Evolutionary conservation across 2,113 vertebrate genomes (phyloP).

Genomic region (Etheostoma cragini): DNA sequence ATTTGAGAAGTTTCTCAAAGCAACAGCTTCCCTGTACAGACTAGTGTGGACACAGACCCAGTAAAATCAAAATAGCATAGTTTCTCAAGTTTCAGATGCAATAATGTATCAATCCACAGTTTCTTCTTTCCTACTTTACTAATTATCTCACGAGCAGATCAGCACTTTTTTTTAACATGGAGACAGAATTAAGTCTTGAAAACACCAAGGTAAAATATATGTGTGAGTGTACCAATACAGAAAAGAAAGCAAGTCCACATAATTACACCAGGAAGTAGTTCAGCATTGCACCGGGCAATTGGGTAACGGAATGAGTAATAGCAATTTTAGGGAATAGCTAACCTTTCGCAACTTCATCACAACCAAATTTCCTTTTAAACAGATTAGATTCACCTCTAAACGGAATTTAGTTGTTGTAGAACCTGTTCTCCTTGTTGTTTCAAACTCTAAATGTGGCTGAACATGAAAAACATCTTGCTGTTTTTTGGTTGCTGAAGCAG

Average conservation of each 20-base stretch:
- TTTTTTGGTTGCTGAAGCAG: constrained; percentile 31
- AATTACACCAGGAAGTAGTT: constrained; percentile 6
- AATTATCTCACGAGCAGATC: neutral
- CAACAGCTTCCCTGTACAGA: neutral
- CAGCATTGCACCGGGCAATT: neutral
- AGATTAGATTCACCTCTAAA: neutral
- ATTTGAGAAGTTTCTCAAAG: neutral
- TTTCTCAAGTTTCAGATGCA: too few species aligned
- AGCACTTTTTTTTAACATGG: too few species aligned
- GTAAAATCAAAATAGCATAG: too few species aligned
- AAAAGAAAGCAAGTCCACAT: neutral
- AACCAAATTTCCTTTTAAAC: neutral
- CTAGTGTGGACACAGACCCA: neutral
- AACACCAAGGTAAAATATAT: too few species aligned
- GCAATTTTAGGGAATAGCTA: neutral
- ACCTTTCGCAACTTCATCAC: neutral
- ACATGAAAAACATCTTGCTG: neutral
- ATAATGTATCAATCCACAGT: too few species aligned
- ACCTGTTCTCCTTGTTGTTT: constrained; percentile 14
- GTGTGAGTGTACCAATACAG: neutral
- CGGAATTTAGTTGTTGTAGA: neutral
- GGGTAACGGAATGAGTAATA: neutral
- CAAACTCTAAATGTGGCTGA: neutral
- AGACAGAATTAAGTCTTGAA: too few species aligned
- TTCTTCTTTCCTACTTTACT: neutral